Evolutionary conservation across 1,140 invertebrate genomes (phyloP), one percentile per base, ranked within the genome.

Genomic region (Oryctes rhinoceros): DNA sequence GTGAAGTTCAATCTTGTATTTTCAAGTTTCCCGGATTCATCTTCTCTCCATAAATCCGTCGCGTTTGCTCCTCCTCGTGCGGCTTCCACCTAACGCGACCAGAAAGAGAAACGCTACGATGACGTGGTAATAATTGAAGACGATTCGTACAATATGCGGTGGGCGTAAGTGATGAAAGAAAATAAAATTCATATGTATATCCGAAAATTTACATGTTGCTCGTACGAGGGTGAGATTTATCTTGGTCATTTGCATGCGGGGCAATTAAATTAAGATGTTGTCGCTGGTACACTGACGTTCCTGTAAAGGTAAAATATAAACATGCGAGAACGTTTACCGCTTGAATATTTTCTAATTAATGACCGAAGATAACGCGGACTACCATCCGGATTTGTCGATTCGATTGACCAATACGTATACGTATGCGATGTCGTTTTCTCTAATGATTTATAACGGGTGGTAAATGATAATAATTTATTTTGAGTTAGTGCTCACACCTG

Each of bases 101-200:
- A 39, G 44, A 48, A 76, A 37, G 15, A 76, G 74, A 76, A 3
- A 35, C 10, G 35, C 15, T 9, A 11, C 7, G 74, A 20, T 4
- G 74, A 44, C 35, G 74, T 76, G 74, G 18, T 44, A 4, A 9
- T 37, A 44, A 76, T 44, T 76, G 30, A 15, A 37, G 37, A 76
- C 74, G 74, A 76, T 44, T 18, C 65, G 49, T 35, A 30, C 37
- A 30, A 76, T 76, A 44, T 67, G 65, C 65, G 44, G 74, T 76
- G 74, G 74, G 74, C 74, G 74, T 76, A 48, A 44, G 74, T 48
- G 44, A 80, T 80, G 71, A 80, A 79, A 80, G 67, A 80, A 80
- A 80, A 80, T 80, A 53, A 75, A 53, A 65, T 80, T 80, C 71
- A 48, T 47, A 48, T 80, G 79, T 80, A 80, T 49, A 75, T 80